Conservation (phyloP, 2,113 vertebrate genomes). For the Phoenicopterus ruber region DNA sequence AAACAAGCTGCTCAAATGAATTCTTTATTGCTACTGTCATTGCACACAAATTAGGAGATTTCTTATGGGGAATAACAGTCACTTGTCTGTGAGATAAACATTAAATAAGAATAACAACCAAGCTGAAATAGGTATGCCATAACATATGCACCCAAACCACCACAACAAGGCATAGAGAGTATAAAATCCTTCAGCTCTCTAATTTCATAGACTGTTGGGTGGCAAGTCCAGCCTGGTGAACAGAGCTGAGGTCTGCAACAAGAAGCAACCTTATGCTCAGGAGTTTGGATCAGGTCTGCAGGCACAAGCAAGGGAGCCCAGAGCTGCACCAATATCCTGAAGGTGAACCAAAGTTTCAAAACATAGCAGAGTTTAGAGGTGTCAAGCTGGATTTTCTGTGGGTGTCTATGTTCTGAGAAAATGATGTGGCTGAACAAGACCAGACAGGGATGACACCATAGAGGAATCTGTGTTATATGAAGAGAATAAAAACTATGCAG, state of each 20-base stretch:
- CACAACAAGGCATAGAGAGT: not conserved
- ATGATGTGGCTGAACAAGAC: not conserved
- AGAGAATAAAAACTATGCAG: not conserved
- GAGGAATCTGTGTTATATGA: not conserved
- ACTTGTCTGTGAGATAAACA: not conserved
- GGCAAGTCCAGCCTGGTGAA: not conserved
- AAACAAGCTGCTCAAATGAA: not conserved
- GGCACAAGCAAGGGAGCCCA: not conserved
- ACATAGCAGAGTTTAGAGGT: not conserved
- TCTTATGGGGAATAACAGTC: not conserved
- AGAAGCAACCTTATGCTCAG: not conserved
- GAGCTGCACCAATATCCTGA: not conserved
- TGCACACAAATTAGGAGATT: not conserved
- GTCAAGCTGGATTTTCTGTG: not conserved
- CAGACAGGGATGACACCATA: not conserved
- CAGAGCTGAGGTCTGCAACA: not conserved
- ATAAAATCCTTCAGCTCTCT: not conserved
- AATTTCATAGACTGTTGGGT: not conserved
- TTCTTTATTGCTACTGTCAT: not conserved
- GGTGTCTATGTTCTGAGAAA: not conserved
- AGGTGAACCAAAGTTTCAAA: not conserved
- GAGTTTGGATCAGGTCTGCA: not conserved
- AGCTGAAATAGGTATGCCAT: not conserved
- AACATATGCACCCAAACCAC: fast-evolving
- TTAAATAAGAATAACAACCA: not conserved